A percentile compares a stretch with the other conserved stretches of the same genome.
Conservation (phyloP, 2,113 vertebrate species). For the Toxotes chatareus region DNA sequence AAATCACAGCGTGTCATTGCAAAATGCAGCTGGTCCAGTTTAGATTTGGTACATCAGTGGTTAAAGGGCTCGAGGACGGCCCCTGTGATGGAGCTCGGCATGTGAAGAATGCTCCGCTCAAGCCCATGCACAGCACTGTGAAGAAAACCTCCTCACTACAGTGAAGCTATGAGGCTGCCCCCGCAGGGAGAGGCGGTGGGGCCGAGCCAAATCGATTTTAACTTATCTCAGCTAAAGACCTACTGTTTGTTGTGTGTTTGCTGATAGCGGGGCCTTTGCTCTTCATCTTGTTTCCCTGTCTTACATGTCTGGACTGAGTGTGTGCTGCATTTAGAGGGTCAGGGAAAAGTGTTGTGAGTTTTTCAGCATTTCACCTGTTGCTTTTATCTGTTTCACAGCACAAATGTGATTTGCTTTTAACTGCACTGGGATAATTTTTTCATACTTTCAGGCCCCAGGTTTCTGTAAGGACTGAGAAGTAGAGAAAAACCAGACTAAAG, state of each 20-base stretch:
- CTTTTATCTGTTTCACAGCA: neutral
- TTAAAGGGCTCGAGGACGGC: constrained; percentile 54
- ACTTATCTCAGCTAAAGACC: constrained; percentile 11
- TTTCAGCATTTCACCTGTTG: neutral
- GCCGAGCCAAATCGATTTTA: constrained; percentile 21
- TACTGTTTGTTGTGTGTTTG: constrained; percentile 17
- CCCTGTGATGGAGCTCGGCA: constrained; percentile 71
- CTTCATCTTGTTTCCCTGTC: neutral
- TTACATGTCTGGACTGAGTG: neutral
- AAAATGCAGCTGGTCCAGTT: constrained; percentile 26
- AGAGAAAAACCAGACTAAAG: neutral
- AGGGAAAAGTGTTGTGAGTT: neutral
- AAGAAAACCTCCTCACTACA: constrained; percentile 57
- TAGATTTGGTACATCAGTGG: constrained; percentile 29
- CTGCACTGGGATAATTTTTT: neutral
- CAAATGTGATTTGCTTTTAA: neutral
- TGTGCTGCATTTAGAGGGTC: neutral
- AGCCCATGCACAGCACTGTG: constrained; percentile 65
- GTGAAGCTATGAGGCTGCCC: constrained; percentile 60
- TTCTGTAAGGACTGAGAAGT: neutral
- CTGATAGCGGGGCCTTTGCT: neutral
- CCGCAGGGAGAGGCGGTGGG: constrained; percentile 35
- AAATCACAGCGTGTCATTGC: neutral
- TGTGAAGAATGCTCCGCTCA: constrained; percentile 78
- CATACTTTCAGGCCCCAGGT: neutral